Conservation (phyloP, 2,113 vertebrate species). For the Casuarius casuarius region DNA sequence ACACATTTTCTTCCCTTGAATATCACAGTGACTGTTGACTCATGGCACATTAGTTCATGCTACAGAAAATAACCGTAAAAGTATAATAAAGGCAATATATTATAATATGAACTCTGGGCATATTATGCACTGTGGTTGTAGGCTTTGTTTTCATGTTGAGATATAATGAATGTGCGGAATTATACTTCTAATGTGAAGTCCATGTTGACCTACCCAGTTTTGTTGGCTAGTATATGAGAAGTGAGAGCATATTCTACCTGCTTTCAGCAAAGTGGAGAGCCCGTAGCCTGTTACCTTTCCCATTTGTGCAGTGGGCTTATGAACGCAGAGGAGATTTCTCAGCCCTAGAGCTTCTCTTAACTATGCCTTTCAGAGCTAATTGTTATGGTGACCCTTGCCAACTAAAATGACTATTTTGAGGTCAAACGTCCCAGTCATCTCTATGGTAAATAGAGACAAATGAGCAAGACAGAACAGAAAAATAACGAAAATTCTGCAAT, state of each 20-base stretch:
- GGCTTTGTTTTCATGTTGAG: neutral
- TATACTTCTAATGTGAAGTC: neutral
- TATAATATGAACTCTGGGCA: neutral
- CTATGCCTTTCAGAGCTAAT: neutral
- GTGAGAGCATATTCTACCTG: neutral
- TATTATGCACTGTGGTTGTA: neutral
- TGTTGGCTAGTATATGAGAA: neutral
- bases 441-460: neutral
- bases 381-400: neutral
- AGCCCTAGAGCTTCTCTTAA: neutral
- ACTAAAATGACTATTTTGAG: neutral
- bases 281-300: neutral
- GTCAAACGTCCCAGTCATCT: neutral
- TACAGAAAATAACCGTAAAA: slow-evolving; percentile 1
- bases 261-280: neutral
- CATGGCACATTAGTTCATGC: neutral
- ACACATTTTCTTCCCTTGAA: slow-evolving; percentile 48
- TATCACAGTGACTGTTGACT: slow-evolving; percentile 26
- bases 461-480: neutral
- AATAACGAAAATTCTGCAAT: neutral
- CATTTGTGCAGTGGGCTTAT: neutral
- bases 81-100: neutral
- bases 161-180: slow-evolving; percentile 30
- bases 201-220: neutral
- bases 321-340: neutral